Conservation (phyloP, 2,797 vertebrate species). For the Dromococcyx pavoninus region DNA sequence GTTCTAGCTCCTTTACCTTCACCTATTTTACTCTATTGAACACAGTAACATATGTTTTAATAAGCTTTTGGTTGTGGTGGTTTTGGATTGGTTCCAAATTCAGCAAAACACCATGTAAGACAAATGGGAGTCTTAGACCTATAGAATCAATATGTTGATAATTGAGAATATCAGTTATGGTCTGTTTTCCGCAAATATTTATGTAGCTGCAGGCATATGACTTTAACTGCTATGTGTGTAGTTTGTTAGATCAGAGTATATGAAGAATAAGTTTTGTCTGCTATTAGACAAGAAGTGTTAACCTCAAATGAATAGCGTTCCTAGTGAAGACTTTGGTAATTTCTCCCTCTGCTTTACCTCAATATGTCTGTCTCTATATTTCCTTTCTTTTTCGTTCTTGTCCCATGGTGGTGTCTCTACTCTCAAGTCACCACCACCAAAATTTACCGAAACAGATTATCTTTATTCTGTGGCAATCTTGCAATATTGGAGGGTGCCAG, state of each 20-base stretch:
- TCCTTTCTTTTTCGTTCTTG: not conserved
- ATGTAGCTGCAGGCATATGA: not conserved
- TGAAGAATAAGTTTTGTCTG: not conserved
- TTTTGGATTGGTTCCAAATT: not conserved
- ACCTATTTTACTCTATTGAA: not conserved
- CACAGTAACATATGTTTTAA: not conserved
- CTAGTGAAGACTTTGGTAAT: not conserved
- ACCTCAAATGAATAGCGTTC: not conserved
- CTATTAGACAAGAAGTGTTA: not conserved
- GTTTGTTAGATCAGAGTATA: not conserved
- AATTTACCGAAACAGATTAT: not conserved
- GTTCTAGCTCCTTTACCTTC: not conserved
- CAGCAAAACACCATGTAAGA: not conserved
- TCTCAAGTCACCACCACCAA: not conserved
- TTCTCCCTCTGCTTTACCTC: fast-evolving
- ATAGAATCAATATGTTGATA: not conserved
- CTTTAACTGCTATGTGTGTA: not conserved
- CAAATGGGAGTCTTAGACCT: not conserved
- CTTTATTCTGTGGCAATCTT: not conserved
- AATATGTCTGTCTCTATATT: not conserved
- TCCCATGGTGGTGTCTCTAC: fast-evolving
- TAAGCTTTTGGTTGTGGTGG: not conserved
- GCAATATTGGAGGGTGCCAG: not conserved
- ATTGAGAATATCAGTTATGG: not conserved
- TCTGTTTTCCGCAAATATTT: not conserved